phyloP scores from a whole-genome alignment of 2,797 vertebrate genomes.

The Onychomys torridus region DNA sequence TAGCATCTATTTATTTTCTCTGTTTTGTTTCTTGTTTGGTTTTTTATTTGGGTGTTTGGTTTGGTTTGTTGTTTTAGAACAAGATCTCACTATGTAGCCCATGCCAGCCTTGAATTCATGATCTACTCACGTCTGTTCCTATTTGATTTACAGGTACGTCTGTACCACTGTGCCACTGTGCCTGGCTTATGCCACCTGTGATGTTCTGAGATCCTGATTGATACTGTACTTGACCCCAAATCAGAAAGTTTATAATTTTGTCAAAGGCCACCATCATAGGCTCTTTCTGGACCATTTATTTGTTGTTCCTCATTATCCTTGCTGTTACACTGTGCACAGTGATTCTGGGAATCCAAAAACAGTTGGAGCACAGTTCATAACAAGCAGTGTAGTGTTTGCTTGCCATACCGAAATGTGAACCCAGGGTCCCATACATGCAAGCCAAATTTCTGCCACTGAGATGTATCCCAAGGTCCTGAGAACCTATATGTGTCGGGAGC shows the following conservation, averaged over 20 bases:
- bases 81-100: not conserved
- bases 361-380: not conserved
- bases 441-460: not conserved
- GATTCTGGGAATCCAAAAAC: not conserved
- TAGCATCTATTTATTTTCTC: not conserved
- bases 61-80: not conserved
- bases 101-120: not conserved
- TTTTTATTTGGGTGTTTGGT: not conserved
- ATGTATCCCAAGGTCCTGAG: not conserved
- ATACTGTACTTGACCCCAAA: not conserved
- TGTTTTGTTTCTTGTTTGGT: not conserved
- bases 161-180: too few species aligned
- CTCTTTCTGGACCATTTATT: not conserved
- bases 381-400: not conserved
- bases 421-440: too few species aligned
- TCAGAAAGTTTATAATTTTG: not conserved
- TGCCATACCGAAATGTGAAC: too few species aligned
- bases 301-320: not conserved
- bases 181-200: not conserved
- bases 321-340: not conserved
- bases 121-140: not conserved
- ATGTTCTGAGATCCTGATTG: not conserved
- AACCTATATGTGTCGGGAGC: not conserved
- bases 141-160: not conserved
- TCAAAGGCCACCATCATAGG: not conserved